Evolutionary conservation across 2,888 invertebrate species (phyloP), one percentile per base, ranked within the genome.

Genomic region (Troilus luridus): DNA sequence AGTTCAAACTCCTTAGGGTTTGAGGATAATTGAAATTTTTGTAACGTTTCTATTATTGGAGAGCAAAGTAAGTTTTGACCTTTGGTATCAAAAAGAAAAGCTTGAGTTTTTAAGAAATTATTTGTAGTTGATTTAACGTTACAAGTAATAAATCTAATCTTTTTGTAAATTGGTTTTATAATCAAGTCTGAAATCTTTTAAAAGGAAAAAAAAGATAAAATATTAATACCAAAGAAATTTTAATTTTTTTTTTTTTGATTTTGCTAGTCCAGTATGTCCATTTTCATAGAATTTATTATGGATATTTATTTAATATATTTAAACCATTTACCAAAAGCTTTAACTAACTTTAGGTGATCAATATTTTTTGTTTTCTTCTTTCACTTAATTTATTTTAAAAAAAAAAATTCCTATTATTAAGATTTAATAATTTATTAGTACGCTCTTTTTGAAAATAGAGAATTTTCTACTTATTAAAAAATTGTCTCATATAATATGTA

Each of bases 191-290:
- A 85, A 85, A 56, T 85, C n/a, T 85, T 85, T 85, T 9, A 21
- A 85, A 85, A 56, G 54, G 41, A 41, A 41, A 19, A 77, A 77
- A 64, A 67, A 24, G 12, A 67, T 67, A 14, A 67, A 81, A 81
- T 81, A 85, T 85, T 85, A 85, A 85, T 85, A 85, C 85, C 85
- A 85, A 85, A 85, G 85, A 85, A 85, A 85, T 85, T 85, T 10
- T 21, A 85, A 58, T 56, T 85, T 85, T 85, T 85, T 85, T 85
- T 85, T 81, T 77, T 19, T n/a, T n/a, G n/a, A 11, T 81, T 85
- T 85, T 85, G n/a, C 85, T 85, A 85, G 85, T 85, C 85, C 56
- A 41, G 56, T 85, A 85, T 85, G 85, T 85, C 85, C 85, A 85
- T 85, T 85, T 85, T 85, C 85, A 85, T 85, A 85, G n/a, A 85